Evolutionary conservation across 2,113 vertebrate species (phyloP).

Genomic region (Corydoras maculifer): DNA sequence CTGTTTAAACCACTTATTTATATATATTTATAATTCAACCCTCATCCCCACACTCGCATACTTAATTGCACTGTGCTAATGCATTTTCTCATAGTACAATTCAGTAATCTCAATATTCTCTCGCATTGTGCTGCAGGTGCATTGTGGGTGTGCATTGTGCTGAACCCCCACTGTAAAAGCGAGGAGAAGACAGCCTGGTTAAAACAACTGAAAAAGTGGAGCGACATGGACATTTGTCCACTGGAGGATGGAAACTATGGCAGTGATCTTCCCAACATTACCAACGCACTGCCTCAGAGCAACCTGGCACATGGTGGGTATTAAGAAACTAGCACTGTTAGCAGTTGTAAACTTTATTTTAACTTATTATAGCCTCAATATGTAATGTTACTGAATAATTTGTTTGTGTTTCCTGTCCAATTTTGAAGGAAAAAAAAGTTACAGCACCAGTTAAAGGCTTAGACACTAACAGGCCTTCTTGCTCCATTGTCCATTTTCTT

Average conservation of each 20-base stretch:
- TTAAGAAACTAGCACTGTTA: background rate
- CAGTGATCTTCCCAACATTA: constrained; percentile 93
- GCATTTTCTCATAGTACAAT: no score
- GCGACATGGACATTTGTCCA: constrained; percentile 91
- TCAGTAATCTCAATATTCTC: background rate
- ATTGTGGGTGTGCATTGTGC: constrained; percentile 94
- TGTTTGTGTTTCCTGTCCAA: background rate
- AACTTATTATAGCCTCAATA: background rate
- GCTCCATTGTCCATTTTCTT: no score
- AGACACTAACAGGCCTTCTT: no score
- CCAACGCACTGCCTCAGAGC: constrained; percentile 90
- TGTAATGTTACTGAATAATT: background rate
- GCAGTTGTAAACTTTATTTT: no score
- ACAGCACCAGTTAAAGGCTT: no score
- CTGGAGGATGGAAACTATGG: constrained; percentile 96
- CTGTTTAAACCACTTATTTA: background rate
- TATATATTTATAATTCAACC: no score
- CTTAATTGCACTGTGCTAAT: no score
- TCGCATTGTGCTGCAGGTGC: constrained; percentile 89
- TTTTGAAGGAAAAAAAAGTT: no score
- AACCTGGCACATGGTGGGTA: constrained; percentile 81
- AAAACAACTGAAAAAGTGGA: constrained; percentile 91
- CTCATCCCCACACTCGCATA: no score
- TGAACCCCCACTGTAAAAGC: constrained; percentile 95
- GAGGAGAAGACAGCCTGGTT: constrained; percentile 94